Percentiles rank a stretch among this genome's conserved stretches.
These are phyloP conservation scores for Corythornis vintsioides DNA, from an alignment of 2,113 vertebrate species.

Conservation along the genomic window DNA sequence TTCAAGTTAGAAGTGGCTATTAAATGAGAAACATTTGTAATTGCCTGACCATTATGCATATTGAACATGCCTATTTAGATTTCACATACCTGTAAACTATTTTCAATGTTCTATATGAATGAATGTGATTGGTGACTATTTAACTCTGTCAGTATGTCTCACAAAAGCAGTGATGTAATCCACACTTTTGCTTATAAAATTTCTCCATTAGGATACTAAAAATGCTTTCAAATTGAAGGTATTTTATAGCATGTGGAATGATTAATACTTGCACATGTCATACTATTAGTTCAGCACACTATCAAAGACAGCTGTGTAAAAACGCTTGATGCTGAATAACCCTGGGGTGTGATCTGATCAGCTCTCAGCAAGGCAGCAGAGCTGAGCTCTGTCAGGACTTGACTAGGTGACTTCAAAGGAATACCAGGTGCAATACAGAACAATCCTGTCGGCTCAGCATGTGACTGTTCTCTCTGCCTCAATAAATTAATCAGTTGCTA, in stretches of 20 bases:
- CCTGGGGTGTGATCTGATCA: constrained; percentile 27
- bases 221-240: neutral
- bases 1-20: neutral
- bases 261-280: constrained; percentile 11
- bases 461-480: neutral
- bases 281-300: neutral
- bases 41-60: neutral
- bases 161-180: neutral
- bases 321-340: neutral
- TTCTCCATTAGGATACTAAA: neutral
- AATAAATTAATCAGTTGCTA: constrained; percentile 36
- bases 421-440: constrained; percentile 42
- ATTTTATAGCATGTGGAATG: neutral
- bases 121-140: neutral
- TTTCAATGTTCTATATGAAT: neutral
- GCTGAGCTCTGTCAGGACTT: constrained; percentile 39
- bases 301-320: constrained; percentile 1
- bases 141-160: neutral
- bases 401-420: constrained; percentile 58
- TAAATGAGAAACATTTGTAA: neutral
- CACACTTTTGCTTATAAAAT: neutral
- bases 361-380: neutral
- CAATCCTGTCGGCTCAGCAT: neutral
- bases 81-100: neutral
- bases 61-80: neutral